phyloP scores from a whole-genome alignment of 1,140 invertebrate species.

The Euwallacea similis region DNA sequence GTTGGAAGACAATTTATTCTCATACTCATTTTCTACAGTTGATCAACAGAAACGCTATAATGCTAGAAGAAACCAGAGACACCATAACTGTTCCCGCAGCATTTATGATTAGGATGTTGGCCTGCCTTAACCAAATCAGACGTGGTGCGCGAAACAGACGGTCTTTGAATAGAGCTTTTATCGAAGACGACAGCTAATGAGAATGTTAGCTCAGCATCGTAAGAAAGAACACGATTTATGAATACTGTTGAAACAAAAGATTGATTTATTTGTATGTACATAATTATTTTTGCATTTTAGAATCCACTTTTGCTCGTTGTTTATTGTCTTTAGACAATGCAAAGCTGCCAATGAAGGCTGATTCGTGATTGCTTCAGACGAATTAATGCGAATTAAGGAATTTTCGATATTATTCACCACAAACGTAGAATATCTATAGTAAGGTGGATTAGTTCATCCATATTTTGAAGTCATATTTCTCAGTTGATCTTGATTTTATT shows the following conservation, averaged over 20 bases:
- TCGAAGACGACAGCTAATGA: constrained; percentile 31
- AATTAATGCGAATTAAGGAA: too few species aligned
- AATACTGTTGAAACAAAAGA: too few species aligned
- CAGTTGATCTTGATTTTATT: too few species aligned
- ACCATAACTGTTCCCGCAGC: constrained; percentile 87
- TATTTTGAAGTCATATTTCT: too few species aligned
- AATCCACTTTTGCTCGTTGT: not conserved
- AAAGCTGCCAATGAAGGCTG: too few species aligned
- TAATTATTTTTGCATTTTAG: too few species aligned
- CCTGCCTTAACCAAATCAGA: constrained; percentile 75
- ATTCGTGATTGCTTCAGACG: too few species aligned
- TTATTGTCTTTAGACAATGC: too few species aligned
- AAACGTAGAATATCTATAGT: too few species aligned
- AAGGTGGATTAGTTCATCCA: too few species aligned
- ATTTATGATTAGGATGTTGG: constrained; percentile 86
- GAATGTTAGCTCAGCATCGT: not conserved
- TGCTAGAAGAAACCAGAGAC: constrained; percentile 87
- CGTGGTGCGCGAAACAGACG: constrained; percentile 55
- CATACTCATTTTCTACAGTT: constrained; percentile 61
- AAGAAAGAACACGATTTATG: not conserved
- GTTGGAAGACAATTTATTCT: not conserved
- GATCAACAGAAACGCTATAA: constrained; percentile 79
- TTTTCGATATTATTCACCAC: too few species aligned
- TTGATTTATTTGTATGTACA: too few species aligned
- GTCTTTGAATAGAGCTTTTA: constrained; percentile 3